Conservation (phyloP, 2,797 vertebrate species). For the Onychomys torridus region DNA sequence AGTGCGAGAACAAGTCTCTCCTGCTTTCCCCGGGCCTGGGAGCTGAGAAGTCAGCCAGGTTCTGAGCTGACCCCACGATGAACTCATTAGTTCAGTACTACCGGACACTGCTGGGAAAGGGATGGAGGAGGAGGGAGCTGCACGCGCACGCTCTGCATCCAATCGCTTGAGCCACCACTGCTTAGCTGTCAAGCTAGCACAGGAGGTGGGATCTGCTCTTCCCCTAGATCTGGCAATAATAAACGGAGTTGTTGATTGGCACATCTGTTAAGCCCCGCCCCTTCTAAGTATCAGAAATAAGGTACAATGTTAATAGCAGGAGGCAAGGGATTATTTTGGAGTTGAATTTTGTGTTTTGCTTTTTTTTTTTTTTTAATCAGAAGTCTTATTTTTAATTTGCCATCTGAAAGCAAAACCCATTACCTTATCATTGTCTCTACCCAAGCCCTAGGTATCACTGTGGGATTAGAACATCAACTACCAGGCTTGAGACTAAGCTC, state of each 20-base stretch:
- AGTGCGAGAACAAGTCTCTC: background rate
- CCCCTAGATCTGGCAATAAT: background rate
- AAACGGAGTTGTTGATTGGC: background rate
- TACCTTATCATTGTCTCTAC: background rate
- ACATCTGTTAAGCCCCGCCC: background rate
- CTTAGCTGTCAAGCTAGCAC: background rate
- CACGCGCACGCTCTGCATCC: background rate
- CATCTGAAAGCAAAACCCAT: background rate
- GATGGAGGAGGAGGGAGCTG: background rate
- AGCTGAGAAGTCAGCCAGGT: conserved; percentile 4
- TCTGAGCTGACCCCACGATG: background rate
- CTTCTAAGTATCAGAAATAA: conserved; percentile 4
- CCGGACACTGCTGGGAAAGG: background rate
- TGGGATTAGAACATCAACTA: background rate
- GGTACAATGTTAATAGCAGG: background rate
- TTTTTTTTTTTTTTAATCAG: background rate
- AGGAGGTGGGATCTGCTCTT: background rate
- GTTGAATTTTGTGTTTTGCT: background rate
- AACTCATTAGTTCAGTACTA: conserved; percentile 35
- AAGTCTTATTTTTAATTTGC: conserved; percentile 42
- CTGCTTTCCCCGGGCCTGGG: background rate
- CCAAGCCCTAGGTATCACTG: background rate
- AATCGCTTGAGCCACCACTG: background rate
- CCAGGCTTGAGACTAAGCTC: background rate
- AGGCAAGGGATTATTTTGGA: conserved; percentile 16